Base-by-base conservation (phyloP, 2,797 vertebrate genomes). In the Leucoraja ocellata region DNA sequence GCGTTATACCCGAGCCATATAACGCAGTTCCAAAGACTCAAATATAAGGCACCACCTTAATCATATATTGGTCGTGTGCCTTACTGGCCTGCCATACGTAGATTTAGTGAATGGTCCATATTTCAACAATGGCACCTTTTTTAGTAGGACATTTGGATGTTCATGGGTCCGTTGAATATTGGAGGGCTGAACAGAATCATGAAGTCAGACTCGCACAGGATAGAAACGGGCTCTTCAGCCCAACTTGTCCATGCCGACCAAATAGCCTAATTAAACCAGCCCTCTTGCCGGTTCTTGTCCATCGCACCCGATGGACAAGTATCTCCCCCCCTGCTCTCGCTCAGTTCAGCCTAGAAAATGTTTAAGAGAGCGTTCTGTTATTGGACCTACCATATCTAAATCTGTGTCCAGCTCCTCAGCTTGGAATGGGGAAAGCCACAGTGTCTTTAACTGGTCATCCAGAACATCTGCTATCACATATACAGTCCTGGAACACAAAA, bases 381-480 rank as follows among this genome's bases (percentile, higher is more conserved):
- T 63, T 95, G 94, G 93, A 97, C 71, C 61, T 93, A 97, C 99
- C 98, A 97, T 98, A 94, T 99, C 98, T 74, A 99, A 95, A 91
- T 99, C 99, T 65, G 97, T 95, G 95, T 99, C 99, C 95, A 99
- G 98, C 94, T 99, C 99, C 94, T 99, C 99, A 91, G 97, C 96
- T 94, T 99, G 98, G 95, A 99, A 99, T 7, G 99, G 99, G 93
- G 98, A 98, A 94, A 99, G 99, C 97, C 98, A 99, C 94, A 99
- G 97, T 93, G 98, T 98, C 95, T 99, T 99, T 94, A 99, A 96
- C 94, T 99, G 99, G 94, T 99, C 99, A 94, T 99, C 99, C 96
- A 99, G 96, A 93, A 98, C 97, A 84, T 99, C 99, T 39, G 99
- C 97, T 93, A 99, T 95, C 93, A 99, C 97, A 0, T 98, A 99